These are phyloP conservation scores for Cryptus viduatorius DNA, from an alignment of 2,888 invertebrate genomes.

Conservation along the genomic window DNA sequence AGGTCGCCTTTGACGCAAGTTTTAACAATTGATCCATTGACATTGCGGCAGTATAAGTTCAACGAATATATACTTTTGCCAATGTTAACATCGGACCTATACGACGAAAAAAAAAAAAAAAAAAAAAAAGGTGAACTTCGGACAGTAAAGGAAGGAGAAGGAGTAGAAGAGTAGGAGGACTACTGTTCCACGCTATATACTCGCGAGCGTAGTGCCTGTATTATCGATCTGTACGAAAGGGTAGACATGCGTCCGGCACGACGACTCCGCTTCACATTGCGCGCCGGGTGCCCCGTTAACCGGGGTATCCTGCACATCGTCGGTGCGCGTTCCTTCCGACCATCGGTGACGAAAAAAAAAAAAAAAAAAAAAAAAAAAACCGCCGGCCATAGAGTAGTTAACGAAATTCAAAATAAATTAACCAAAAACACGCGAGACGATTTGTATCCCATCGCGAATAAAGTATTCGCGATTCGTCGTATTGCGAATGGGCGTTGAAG, in stretches of 20 bases:
- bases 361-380: not conserved
- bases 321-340: not conserved
- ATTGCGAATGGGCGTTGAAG: conserved; percentile 3
- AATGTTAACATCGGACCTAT: not conserved
- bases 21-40: conserved; percentile 45
- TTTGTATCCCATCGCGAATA: not conserved
- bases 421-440: not conserved
- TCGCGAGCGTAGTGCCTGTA: conserved; percentile 37
- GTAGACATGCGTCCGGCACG: conserved; percentile 57
- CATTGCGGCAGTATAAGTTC: not conserved
- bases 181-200: not conserved
- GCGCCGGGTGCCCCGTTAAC: conserved; percentile 46
- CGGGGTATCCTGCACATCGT: not conserved
- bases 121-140: not conserved
- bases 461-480: not conserved
- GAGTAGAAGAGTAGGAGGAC: conserved; percentile 10
- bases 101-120: not conserved
- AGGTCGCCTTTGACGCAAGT: conserved; percentile 53
- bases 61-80: not conserved
- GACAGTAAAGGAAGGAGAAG: not conserved
- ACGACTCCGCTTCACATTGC: conserved; percentile 16
- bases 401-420: not conserved
- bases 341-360: not conserved
- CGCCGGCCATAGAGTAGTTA: not conserved
- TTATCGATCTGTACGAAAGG: conserved; percentile 56